Base-by-base conservation (phyloP, 1,140 invertebrate species). In the Pseudomyrmex sp. region DNA sequence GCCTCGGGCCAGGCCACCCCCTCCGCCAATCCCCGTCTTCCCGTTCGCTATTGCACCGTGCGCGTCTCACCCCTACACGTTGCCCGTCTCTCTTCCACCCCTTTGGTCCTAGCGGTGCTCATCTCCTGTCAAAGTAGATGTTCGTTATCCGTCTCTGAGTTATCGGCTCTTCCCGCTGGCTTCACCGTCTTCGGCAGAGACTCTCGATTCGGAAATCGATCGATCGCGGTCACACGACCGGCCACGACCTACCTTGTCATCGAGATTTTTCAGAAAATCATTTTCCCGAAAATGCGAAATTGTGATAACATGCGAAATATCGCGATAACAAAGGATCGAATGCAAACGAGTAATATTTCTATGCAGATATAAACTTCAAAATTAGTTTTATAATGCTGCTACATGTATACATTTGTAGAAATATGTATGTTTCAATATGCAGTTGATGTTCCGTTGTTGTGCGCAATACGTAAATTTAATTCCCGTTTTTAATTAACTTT, bases 1-100 rank as follows among this genome's bases (percentile, higher is more conserved):
- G 90, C 91, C 88, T 80, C 74, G 85, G 76, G 88, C 90, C 74
- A 84, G 68, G 56, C 50, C 76, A 48, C 85, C 50, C 50, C 59
- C 18, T 4, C 18, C 58, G 18, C 46, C 61, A 52, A 26, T 23
- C 61, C 44, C 52, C 52, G 8, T 2, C 54, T 35, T 50, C n/a
- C 62, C 54, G 54, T n/a, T 15, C 20, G 26, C 61, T 62, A 54
- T 63, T 77, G 74, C 26, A 77, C 48, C 26, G 23, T 59, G 69
- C 80, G 59, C 44, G 35, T 5, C 35, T 35, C 35, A 35, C 35
- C 5, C 35, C 35, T 35, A 35, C 35, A 35, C 35, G 35, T 35
- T 35, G 35, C 61, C 72, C 26, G 12, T 52, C 46, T 12, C 54
- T 13, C 63, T 12, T 48, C 59, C 46, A 4, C 10, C 20, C 10